Conservation (phyloP, 2,888 invertebrate genomes). For the Drosophila tripunctata region DNA sequence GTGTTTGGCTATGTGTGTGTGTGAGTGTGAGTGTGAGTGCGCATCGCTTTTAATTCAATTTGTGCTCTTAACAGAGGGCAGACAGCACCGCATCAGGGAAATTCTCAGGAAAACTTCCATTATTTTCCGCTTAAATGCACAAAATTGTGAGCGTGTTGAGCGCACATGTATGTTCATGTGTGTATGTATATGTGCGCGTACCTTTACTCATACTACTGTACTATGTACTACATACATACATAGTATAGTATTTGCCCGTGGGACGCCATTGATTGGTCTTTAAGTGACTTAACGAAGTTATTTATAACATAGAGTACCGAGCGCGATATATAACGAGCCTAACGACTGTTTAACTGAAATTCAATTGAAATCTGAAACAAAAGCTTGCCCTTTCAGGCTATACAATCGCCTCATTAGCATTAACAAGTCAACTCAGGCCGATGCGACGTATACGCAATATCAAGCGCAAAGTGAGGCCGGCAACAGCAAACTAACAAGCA, state of each 20-base stretch:
- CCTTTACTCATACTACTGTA: neutral
- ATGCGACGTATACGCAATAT: constrained; percentile 53
- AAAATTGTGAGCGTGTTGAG: constrained; percentile 1
- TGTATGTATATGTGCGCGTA: constrained; percentile 2
- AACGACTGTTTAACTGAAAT: constrained; percentile 70
- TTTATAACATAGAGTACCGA: constrained; percentile 38
- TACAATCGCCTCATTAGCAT: constrained; percentile 62
- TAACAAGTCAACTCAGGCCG: constrained; percentile 33
- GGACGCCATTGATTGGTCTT: constrained; percentile 66
- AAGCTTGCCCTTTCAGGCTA: constrained; percentile 20
- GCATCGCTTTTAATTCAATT: constrained; percentile 43
- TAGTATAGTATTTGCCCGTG: constrained; percentile 13
- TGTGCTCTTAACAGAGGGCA: constrained; percentile 13
- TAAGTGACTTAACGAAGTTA: constrained; percentile 61
- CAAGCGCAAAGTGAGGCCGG: neutral
- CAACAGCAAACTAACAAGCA: neutral
- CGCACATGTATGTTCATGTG: neutral
- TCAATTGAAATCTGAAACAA: constrained; percentile 63
- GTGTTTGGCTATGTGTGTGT: constrained; percentile 2
- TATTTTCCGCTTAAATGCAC: constrained; percentile 44
- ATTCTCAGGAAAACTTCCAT: constrained; percentile 18
- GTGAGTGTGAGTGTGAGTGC: neutral
- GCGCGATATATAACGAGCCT: constrained; percentile 52
- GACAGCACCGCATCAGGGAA: constrained; percentile 4
- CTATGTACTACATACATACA: no score